A percentile compares a stretch with the other conserved stretches of the same genome.
Evolutionary conservation across 2,797 vertebrate species (phyloP).

Genomic region (Sebastes diaconus): DNA sequence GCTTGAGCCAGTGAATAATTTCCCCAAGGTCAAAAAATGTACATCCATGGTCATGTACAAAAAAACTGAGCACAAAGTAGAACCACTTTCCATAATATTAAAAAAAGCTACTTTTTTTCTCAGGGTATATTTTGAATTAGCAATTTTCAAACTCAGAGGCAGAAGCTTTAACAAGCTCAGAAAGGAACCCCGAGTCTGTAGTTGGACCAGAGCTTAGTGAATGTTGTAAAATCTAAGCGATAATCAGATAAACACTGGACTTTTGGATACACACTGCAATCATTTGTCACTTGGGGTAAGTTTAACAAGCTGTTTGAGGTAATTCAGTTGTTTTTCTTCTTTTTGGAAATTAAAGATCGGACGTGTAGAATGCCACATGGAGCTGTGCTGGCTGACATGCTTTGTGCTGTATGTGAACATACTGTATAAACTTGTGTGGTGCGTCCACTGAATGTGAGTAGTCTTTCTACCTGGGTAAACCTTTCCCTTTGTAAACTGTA

Average conservation of each 20-base stretch:
- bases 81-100: neutral
- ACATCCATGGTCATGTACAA: neutral
- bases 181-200: neutral
- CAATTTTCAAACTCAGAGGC: neutral
- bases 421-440: neutral
- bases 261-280: neutral
- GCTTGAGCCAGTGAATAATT: neutral
- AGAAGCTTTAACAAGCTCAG: neutral
- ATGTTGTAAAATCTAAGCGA: neutral
- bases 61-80: neutral
- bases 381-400: neutral
- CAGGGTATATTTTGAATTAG: neutral
- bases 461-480: neutral
- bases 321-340: neutral
- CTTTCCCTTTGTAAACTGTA: neutral
- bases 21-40: neutral
- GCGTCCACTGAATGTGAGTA: neutral
- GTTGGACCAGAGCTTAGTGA: neutral
- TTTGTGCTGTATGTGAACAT: neutral
- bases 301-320: neutral
- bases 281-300: neutral
- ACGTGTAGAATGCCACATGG: too few species aligned
- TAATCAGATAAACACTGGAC: neutral
- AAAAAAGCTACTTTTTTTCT: neutral
- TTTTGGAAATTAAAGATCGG: neutral